A percentile compares a stretch with the other conserved stretches of the same genome.
Evolutionary conservation across 2,888 invertebrate species (phyloP).

Genomic region (Eupeodes latifasciatus): DNA sequence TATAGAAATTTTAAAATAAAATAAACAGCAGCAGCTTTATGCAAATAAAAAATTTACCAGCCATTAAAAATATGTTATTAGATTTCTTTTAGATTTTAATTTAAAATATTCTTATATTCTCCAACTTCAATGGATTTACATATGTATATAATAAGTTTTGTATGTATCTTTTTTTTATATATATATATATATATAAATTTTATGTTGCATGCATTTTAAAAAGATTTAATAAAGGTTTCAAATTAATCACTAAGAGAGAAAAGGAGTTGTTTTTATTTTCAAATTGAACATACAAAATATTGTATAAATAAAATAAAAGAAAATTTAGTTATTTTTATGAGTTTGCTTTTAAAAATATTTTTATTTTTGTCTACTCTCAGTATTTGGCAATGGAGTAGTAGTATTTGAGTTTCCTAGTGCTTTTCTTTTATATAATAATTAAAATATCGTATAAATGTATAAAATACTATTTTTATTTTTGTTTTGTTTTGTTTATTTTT

Average conservation of each 20-base stretch:
- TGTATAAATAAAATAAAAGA: background rate
- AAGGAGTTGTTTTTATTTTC: constrained; percentile 10
- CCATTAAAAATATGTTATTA: constrained; percentile 36
- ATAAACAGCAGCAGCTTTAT: constrained; percentile 24
- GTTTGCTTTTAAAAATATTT: constrained; percentile 28
- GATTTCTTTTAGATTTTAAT: constrained; percentile 48
- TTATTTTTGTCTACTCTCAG: constrained; percentile 53
- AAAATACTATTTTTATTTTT: constrained; percentile 66
- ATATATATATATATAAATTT: constrained; percentile 23
- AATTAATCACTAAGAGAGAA: constrained; percentile 38
- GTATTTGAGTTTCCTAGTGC: constrained; percentile 69
- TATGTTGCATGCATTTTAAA: constrained; percentile 56
- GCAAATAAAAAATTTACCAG: constrained; percentile 55
- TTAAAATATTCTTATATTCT: constrained; percentile 44
- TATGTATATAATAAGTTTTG: background rate
- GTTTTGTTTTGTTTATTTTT: constrained; percentile 9
- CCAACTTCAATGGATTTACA: constrained; percentile 40
- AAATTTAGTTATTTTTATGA: constrained; percentile 21
- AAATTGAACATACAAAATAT: background rate
- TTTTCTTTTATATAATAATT: constrained; percentile 57
- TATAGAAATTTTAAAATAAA: constrained; percentile 17
- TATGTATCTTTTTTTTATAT: background rate
- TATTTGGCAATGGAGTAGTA: constrained; percentile 74
- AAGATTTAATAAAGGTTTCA: constrained; percentile 5
- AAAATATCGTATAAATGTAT: constrained; percentile 64